Percentiles rank a stretch among this genome's conserved stretches.
Conservation (phyloP, 2,888 invertebrate genomes). For the Tetranychus truncatus region DNA sequence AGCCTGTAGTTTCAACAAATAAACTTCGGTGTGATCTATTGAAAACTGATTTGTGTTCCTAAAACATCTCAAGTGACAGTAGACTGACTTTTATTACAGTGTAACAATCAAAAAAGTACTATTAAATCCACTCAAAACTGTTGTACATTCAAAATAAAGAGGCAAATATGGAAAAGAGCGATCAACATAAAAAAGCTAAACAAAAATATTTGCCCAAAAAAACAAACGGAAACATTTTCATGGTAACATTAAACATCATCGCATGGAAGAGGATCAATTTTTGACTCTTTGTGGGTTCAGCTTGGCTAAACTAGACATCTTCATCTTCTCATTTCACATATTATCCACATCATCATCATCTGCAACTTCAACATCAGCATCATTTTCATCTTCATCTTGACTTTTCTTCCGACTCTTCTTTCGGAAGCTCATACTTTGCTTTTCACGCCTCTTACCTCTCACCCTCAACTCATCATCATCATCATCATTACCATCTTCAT, state of each 20-base stretch:
- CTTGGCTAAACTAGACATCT: neutral
- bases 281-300: neutral
- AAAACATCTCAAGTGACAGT: no score
- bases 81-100: no score
- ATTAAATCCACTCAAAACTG: no score
- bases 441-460: slow-evolving; percentile 2
- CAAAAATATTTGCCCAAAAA: neutral
- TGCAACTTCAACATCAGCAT: neutral
- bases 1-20: no score
- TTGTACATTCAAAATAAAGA: no score
- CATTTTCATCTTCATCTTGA: neutral
- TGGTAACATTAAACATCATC: neutral
- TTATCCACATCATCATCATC: neutral
- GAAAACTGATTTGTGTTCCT: no score
- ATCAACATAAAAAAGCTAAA: neutral
- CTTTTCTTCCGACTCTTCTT: neutral
- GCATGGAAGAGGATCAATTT: neutral
- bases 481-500: neutral
- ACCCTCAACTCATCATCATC: neutral
- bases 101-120: no score
- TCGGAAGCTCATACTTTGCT: neutral
- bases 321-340: neutral
- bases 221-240: neutral
- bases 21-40: no score
- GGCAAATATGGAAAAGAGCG: no score